phyloP scores from a whole-genome alignment of 2,888 invertebrate genomes.

The Pseudococcus jackbeardsleyi region DNA sequence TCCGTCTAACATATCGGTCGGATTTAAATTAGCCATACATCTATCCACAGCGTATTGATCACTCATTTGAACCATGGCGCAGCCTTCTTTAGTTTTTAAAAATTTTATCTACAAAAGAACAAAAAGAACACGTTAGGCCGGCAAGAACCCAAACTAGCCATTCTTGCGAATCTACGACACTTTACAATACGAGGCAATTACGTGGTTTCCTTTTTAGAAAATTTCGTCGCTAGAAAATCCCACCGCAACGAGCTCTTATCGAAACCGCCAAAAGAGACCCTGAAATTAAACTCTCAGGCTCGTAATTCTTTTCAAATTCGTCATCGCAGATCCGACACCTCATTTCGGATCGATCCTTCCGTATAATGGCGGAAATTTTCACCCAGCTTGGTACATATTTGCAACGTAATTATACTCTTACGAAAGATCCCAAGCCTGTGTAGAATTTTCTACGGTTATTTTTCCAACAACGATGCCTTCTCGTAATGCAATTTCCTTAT shows the following conservation, averaged over 20 bases:
- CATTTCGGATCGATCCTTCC: background rate
- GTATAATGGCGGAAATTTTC: no score
- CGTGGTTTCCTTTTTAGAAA: conserved; percentile 24
- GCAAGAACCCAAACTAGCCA: background rate
- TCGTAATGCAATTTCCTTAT: conserved; percentile 37
- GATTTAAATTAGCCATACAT: conserved; percentile 92
- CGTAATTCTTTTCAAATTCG: conserved; percentile 37
- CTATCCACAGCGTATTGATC: conserved; percentile 94
- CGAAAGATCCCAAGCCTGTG: background rate
- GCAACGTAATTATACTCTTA: background rate
- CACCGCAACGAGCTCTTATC: conserved; percentile 17
- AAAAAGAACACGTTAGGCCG: background rate
- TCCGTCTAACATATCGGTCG: conserved; percentile 61
- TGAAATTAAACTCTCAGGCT: background rate
- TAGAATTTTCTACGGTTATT: background rate
- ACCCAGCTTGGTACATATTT: background rate
- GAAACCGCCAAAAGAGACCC: background rate
- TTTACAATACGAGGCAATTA: conserved; percentile 22
- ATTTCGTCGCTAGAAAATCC: background rate
- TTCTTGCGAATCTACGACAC: background rate
- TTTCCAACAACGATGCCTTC: background rate
- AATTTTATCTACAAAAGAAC: conserved; percentile 83
- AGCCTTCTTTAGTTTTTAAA: conserved; percentile 97
- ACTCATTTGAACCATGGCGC: conserved; percentile 99
- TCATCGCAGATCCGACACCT: conserved; percentile 13